phyloP scores from a whole-genome alignment of 2,888 invertebrate species.

The Phasia obesa region DNA sequence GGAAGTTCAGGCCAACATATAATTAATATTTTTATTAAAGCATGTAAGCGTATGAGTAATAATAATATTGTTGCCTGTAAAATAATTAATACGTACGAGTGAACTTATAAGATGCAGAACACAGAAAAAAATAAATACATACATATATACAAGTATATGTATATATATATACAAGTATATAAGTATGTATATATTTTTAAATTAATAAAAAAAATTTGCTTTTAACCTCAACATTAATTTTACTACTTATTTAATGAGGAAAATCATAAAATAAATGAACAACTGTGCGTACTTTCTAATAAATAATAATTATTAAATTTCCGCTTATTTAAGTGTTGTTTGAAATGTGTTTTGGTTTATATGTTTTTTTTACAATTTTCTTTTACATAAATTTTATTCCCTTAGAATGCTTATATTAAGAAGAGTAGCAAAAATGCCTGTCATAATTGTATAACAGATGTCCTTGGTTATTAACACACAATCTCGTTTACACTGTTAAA shows the following conservation, averaged over 20 bases:
- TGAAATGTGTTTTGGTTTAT: conserved; percentile 16
- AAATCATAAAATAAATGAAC: conserved; percentile 9
- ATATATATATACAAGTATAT: too few relatives aligned
- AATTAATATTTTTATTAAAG: conserved; percentile 46
- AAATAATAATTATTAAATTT: too few relatives aligned
- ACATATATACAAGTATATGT: too few relatives aligned
- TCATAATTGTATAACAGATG: conserved; percentile 18
- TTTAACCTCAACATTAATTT: conserved; percentile 27
- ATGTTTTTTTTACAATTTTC: background rate
- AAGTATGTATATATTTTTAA: too few relatives aligned
- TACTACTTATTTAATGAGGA: conserved; percentile 7
- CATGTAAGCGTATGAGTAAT: conserved; percentile 44
- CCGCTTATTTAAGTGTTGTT: conserved; percentile 27
- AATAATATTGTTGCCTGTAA: conserved; percentile 6
- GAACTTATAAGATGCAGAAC: conserved; percentile 5
- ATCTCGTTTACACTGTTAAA: conserved; percentile 26
- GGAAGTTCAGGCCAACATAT: conserved; percentile 35
- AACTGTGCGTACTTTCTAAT: background rate
- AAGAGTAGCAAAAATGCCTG: conserved; percentile 1
- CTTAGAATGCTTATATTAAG: conserved; percentile 38
- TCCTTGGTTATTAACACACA: conserved; percentile 22
- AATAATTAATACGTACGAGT: conserved; percentile 34
- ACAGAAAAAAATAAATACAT: background rate
- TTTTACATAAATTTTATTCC: conserved; percentile 28
- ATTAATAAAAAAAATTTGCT: background rate